Evolutionary conservation across 2,797 vertebrate species (phyloP).

Genomic region (Limosa lapponica): DNA sequence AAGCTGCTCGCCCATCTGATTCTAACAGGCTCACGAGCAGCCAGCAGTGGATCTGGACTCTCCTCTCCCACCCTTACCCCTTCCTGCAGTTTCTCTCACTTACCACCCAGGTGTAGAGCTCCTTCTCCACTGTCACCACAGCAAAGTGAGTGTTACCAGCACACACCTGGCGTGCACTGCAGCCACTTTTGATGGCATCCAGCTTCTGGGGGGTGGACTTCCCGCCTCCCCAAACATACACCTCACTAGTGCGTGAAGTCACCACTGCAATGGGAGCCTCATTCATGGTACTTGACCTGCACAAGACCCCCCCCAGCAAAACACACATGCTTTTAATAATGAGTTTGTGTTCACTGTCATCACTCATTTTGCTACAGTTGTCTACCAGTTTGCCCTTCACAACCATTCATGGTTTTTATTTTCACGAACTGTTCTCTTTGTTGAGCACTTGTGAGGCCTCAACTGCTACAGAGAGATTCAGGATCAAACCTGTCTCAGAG

Average conservation of each 20-base stretch:
- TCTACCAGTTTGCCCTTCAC: neutral
- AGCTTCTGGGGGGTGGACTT: slow-evolving; percentile 97
- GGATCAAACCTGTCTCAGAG: neutral
- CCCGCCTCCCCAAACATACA: slow-evolving; percentile 98
- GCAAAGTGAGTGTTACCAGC: slow-evolving; percentile 98
- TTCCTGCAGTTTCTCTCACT: slow-evolving; percentile 73
- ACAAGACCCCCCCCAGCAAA: slow-evolving; percentile 49
- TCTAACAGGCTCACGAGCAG: neutral
- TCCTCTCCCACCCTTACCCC: neutral
- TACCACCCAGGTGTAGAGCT: slow-evolving; percentile 99
- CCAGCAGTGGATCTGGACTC: neutral
- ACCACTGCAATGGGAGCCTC: slow-evolving; percentile 95
- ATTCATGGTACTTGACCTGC: slow-evolving; percentile 88
- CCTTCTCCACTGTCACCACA: slow-evolving; percentile 98
- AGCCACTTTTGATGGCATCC: slow-evolving; percentile 96
- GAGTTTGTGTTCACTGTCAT: neutral
- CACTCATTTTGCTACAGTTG: neutral
- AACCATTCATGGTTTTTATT: neutral
- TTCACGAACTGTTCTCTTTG: neutral
- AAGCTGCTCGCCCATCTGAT: neutral
- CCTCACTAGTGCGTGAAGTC: slow-evolving; percentile 94
- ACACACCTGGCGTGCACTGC: slow-evolving; percentile 94
- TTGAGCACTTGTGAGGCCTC: neutral
- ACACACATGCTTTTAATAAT: slow-evolving; percentile 53
- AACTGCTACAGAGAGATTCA: neutral